Conservation (phyloP, 2,888 invertebrate species). For the Mechanitis messenoides region DNA sequence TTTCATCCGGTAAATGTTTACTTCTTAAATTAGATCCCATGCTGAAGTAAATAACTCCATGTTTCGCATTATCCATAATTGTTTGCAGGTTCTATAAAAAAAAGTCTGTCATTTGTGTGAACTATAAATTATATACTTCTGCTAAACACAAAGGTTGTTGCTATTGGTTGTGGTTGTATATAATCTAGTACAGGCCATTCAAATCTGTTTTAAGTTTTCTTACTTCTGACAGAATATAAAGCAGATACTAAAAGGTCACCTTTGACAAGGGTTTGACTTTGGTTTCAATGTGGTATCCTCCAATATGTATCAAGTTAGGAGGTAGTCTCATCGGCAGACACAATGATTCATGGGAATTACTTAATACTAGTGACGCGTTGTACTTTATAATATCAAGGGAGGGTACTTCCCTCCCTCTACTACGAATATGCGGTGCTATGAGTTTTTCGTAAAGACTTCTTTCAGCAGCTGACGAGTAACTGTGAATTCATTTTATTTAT, state of each 20-base stretch:
- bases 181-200: too few relatives aligned
- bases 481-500: slow-evolving; percentile 4
- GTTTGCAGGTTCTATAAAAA: slow-evolving; percentile 50
- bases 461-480: slow-evolving; percentile 13
- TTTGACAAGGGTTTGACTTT: slow-evolving; percentile 44
- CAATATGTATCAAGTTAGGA: slow-evolving; percentile 47
- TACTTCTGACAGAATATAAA: too few relatives aligned
- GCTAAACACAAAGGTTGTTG: too few relatives aligned
- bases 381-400: slow-evolving; percentile 44
- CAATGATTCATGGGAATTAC: slow-evolving; percentile 50
- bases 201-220: too few relatives aligned
- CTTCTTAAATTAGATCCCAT: slow-evolving; percentile 52
- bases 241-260: slow-evolving; percentile 32
- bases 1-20: slow-evolving; percentile 39
- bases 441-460: slow-evolving; percentile 19
- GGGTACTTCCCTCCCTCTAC: slow-evolving; percentile 43
- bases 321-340: slow-evolving; percentile 40
- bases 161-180: too few relatives aligned
- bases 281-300: slow-evolving; percentile 49
- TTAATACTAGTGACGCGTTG: slow-evolving; percentile 47
- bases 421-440: slow-evolving; percentile 25
- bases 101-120: too few relatives aligned
- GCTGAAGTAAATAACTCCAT: slow-evolving; percentile 59
- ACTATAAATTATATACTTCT: too few relatives aligned
- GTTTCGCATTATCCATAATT: slow-evolving; percentile 46